Base-by-base conservation (phyloP, 2,113 vertebrate species). In the Forbesichthys agassizii region DNA sequence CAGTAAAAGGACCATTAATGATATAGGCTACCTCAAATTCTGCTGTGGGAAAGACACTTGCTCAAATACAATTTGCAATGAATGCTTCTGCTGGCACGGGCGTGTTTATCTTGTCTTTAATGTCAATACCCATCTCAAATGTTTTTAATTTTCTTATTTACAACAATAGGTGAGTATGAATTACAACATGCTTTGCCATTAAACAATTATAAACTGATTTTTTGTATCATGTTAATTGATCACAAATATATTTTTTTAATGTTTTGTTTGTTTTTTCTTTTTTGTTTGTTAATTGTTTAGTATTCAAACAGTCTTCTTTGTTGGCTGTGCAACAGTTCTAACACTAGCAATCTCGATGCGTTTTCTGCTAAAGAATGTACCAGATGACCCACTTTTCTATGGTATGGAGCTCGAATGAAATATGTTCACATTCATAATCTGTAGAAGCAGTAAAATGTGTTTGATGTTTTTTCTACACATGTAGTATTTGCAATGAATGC, bases 381-480 rank as follows among this genome's bases (percentile, higher is more conserved):
- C 96, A 3, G 90, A 86, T 71, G 96, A 98, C 68, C 95, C 96
- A 0, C 88, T 98, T 9, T 98, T 98, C 73, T 97, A 96, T 61
- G 94, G 96, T 97, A 93, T 0, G 92, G 20, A 9, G 60, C 12
- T 55, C n/a, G 48, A 10, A 18, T 18, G 54, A 9, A 10, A 27
- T 18, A 20, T 18, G n/a, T 27, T 18, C n/a, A 10, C 18, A 9
- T 3, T 57, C 5, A 33, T 27, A 18, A 61, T 13, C n/a, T 12
- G 18, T 18, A 57, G 5, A 54, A 13, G 7, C 5, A 7, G 13
- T 54, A 6, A 54, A 1, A 3, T 51, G 49, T 51, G 2, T 10
- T 20, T 20, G 20, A 20, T 20, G 20, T 14, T 5, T 9, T 51
- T 14, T 76, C 5, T 14, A 11, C 75, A 5, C 77, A 64, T 82